Evolutionary conservation across 2,113 vertebrate species (phyloP).

Genomic region (Speoplatyrhinus poulsoni): DNA sequence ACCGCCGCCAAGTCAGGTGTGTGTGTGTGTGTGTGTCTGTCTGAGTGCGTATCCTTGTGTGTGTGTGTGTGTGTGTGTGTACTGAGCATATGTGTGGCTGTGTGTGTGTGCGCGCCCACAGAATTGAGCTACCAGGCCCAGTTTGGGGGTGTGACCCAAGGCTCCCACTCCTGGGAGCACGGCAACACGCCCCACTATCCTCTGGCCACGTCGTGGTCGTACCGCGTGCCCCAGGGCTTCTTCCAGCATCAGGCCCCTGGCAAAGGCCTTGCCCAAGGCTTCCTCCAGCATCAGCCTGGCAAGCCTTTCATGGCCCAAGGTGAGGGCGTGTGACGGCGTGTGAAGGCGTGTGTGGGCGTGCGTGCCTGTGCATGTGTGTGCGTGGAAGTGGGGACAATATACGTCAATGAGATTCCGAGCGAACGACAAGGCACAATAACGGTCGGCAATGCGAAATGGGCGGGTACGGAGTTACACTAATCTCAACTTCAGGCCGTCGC

Average conservation of each 20-base stretch:
- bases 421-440: too few relatives aligned
- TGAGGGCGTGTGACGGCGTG: conserved; percentile 57
- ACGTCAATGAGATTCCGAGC: too few relatives aligned
- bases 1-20: conserved; percentile 92
- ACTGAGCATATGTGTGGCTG: conserved; percentile 6
- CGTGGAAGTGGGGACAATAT: too few relatives aligned
- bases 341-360: too few relatives aligned
- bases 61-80: neutral
- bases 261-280: conserved; percentile 90
- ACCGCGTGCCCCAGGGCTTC: conserved; percentile 91
- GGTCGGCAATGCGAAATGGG: too few relatives aligned
- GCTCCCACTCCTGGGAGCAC: conserved; percentile 89
- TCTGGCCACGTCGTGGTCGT: conserved; percentile 91
- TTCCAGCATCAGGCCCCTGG: conserved; percentile 86
- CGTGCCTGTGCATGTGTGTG: too few relatives aligned
- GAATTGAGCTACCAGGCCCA: conserved; percentile 88
- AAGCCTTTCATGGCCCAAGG: conserved; percentile 91
- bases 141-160: conserved; percentile 83
- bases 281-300: conserved; percentile 89
- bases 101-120: conserved; percentile 55
- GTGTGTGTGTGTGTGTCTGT: conserved; percentile 21
- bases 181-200: conserved; percentile 83
- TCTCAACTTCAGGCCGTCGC: too few relatives aligned
- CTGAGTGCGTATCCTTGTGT: conserved; percentile 1
- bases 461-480: too few relatives aligned